Evolutionary conservation across 2,797 vertebrate genomes (phyloP).

Genomic region (Podarcis lilfordi): DNA sequence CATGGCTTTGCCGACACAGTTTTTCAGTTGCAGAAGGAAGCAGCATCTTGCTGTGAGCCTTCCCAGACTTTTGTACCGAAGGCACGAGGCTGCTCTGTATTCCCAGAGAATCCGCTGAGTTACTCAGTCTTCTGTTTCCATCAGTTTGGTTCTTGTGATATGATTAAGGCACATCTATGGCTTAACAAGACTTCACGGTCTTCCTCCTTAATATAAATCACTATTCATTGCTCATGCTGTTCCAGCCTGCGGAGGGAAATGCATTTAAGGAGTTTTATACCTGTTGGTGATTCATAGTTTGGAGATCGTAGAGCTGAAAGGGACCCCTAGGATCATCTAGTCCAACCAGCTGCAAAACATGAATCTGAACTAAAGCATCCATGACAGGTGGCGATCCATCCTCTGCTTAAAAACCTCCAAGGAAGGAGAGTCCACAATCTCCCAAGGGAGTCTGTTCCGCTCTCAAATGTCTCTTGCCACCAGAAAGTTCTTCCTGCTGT

Average conservation of each 20-base stretch:
- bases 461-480: too few species aligned
- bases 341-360: too few species aligned
- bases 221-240: slow-evolving; percentile 39
- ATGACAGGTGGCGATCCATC: too few species aligned
- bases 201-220: slow-evolving; percentile 55
- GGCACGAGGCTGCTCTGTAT: background rate
- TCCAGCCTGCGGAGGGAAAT: background rate
- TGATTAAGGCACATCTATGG: slow-evolving; percentile 11
- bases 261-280: background rate
- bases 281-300: background rate
- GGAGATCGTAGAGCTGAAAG: background rate
- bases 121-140: fast-evolving
- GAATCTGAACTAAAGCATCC: too few species aligned
- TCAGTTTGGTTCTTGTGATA: slow-evolving; percentile 31
- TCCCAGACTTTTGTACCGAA: background rate
- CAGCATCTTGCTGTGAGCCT: background rate
- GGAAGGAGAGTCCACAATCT: too few species aligned
- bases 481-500: too few species aligned
- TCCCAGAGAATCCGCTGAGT: background rate
- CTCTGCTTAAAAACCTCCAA: too few species aligned
- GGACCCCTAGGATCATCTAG: too few species aligned
- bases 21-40: background rate
- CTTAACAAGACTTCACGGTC: slow-evolving; percentile 45
- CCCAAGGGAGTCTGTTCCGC: too few species aligned
- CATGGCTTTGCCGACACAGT: background rate